phyloP scores from a whole-genome alignment of 2,888 invertebrate genomes.

The Lycaena phlaeas region DNA sequence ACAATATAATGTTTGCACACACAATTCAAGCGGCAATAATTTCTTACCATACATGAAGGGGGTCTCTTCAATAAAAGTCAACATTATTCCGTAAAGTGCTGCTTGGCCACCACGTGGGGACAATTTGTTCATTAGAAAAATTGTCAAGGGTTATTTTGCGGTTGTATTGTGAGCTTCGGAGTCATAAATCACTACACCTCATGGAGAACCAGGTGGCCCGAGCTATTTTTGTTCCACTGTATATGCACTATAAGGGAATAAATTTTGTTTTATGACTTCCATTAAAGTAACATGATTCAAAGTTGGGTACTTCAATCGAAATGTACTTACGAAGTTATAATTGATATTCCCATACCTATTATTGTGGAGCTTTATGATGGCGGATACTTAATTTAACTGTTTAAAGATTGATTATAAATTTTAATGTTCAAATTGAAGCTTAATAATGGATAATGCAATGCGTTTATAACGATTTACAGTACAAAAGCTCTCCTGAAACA shows the following conservation, averaged over 20 bases:
- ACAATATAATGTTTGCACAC: slow-evolving; percentile 26
- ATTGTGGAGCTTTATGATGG: no score
- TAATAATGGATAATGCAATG: no score
- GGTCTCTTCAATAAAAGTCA: slow-evolving; percentile 19
- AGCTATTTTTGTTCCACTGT: slow-evolving; percentile 56
- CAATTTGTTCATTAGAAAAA: slow-evolving; percentile 49
- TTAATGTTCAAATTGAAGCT: no score
- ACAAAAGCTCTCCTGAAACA: neutral
- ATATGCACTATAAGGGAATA: slow-evolving; percentile 53
- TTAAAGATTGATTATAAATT: no score
- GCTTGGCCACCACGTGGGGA: slow-evolving; percentile 38
- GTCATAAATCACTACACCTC: slow-evolving; percentile 44
- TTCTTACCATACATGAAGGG: slow-evolving; percentile 31
- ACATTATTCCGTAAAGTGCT: slow-evolving; percentile 24
- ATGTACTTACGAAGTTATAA: no score
- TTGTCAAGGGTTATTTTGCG: slow-evolving; percentile 66
- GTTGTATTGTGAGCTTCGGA: slow-evolving; percentile 49
- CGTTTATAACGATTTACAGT: no score
- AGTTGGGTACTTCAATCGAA: slow-evolving; percentile 13
- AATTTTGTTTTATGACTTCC: slow-evolving; percentile 57
- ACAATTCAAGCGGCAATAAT: slow-evolving; percentile 28
- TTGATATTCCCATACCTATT: no score
- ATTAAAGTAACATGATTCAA: slow-evolving; percentile 56
- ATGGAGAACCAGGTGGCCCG: slow-evolving; percentile 58
- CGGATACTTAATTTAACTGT: no score